Evolutionary conservation across 2,888 invertebrate species (phyloP).

Genomic region (Norana najaformis): DNA sequence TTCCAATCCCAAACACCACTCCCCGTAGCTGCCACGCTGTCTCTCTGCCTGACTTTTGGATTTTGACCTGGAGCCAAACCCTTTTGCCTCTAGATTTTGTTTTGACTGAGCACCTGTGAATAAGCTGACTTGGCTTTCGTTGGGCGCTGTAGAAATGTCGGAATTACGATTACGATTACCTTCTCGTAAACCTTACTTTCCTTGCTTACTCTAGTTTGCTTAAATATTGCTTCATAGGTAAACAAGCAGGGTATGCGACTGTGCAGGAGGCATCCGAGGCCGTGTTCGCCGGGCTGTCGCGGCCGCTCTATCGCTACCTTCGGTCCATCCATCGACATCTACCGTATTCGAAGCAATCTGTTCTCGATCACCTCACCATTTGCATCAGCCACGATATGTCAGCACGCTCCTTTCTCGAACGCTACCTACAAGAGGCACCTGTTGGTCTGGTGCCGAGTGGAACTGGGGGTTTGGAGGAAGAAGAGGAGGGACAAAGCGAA

Average conservation of each 20-base stretch:
- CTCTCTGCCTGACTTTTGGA: too few species aligned
- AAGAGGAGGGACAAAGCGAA: constrained; percentile 71
- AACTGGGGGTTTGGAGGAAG: constrained; percentile 60
- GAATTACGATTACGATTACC: too few species aligned
- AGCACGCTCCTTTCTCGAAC: constrained; percentile 89
- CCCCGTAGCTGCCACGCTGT: too few species aligned
- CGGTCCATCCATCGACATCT: constrained; percentile 94
- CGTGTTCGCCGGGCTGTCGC: constrained; percentile 93
- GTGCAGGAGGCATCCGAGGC: constrained; percentile 95
- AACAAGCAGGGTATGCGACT: constrained; percentile 66
- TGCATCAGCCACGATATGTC: constrained; percentile 92
- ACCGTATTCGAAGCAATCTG: constrained; percentile 89
- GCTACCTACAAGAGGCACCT: constrained; percentile 73
- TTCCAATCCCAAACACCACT: too few species aligned
- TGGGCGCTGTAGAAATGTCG: too few species aligned
- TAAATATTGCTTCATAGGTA: background rate
- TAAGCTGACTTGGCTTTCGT: too few species aligned
- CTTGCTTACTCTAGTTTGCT: too few species aligned
- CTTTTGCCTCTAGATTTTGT: too few species aligned
- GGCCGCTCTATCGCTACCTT: constrained; percentile 92
- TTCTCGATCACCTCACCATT: constrained; percentile 83
- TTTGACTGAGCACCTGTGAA: too few species aligned
- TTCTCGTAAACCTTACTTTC: too few species aligned
- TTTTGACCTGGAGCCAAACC: too few species aligned
- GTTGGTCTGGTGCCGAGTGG: constrained; percentile 18